Evolutionary conservation across 2,113 vertebrate species (phyloP), one percentile per base, ranked within the genome.

Genomic region (Grallaria varia): DNA sequence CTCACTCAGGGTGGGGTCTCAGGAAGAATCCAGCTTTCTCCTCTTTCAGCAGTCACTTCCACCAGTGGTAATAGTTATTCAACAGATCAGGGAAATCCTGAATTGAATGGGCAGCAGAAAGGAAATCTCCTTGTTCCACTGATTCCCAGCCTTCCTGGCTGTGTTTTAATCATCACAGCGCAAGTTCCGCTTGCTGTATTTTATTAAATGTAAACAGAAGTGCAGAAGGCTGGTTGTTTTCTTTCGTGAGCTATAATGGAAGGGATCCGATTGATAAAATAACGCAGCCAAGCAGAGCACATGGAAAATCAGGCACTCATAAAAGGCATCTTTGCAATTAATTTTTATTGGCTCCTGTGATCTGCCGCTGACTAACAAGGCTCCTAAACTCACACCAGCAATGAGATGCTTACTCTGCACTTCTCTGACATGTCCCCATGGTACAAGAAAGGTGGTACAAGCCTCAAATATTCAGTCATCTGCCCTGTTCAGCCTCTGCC

Each of bases 131-230:
- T 77, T 25, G 67, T 59, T 64, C 63, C 71, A 33, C 28, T 16
- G 12, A 28, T 35, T 88, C 81, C 62, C 49, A 11, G 24, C 44
- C 69, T 66, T 21, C 62, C 90, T 87, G 66, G 40, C 15, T 60
- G 5, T 24, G 62, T 73, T 82, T 89, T 82, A 77, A 95, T 94
- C 89, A 76, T 10, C 27, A 22, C 55, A 9, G 23, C 12, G 62
- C 77, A 49, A 81, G 67, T 33, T 52, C 75, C 0, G 4, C 91
- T 59, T 28, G 76, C 64, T 66, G 84, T 45, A 6, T 78, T 85
- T 93, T 79, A 96, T 95, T 87, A 93, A 96, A 91, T 55, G 86
- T 71, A 96, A 95, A 95, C 74, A 87, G 69, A 21, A 84, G 35
- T 9, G 58, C 68, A 80, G 77, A 64, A 90, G 55, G 80, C 64